phyloP scores from a whole-genome alignment of 2,888 invertebrate species.

The Celastrina argiolus region DNA sequence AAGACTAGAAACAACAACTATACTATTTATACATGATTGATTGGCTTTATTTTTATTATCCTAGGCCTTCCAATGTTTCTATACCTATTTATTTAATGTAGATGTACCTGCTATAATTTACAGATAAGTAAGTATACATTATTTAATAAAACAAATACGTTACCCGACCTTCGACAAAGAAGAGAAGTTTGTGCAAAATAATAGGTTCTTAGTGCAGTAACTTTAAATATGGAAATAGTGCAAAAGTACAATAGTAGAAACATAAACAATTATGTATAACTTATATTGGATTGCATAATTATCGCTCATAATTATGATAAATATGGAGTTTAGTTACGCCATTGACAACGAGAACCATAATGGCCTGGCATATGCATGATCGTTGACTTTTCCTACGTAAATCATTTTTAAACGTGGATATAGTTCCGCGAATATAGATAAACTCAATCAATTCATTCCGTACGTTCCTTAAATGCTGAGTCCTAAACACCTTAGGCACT shows the following conservation, averaged over 20 bases:
- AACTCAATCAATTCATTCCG: neutral
- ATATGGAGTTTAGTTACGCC: constrained; percentile 40
- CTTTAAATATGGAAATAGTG: constrained; percentile 5
- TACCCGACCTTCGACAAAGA: neutral
- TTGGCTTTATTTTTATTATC: too few species aligned
- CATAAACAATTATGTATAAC: constrained; percentile 23
- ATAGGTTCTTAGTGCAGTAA: neutral
- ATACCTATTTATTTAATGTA: too few species aligned
- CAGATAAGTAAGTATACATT: too few species aligned
- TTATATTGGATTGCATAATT: constrained; percentile 29
- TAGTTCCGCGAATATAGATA: neutral
- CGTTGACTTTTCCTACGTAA: neutral
- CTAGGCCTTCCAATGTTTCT: too few species aligned
- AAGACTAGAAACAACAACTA: too few species aligned
- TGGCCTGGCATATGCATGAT: neutral
- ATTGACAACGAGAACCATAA: constrained; percentile 25
- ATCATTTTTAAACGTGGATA: neutral
- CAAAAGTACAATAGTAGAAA: constrained; percentile 5
- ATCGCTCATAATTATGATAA: constrained; percentile 38
- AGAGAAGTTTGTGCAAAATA: neutral
- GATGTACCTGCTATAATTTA: too few species aligned
- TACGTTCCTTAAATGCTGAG: neutral
- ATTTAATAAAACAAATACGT: neutral
- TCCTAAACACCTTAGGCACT: too few species aligned
- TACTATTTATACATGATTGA: too few species aligned